Evolutionary conservation across 2,113 vertebrate species (phyloP).

Genomic region (Saiga tatarica): DNA sequence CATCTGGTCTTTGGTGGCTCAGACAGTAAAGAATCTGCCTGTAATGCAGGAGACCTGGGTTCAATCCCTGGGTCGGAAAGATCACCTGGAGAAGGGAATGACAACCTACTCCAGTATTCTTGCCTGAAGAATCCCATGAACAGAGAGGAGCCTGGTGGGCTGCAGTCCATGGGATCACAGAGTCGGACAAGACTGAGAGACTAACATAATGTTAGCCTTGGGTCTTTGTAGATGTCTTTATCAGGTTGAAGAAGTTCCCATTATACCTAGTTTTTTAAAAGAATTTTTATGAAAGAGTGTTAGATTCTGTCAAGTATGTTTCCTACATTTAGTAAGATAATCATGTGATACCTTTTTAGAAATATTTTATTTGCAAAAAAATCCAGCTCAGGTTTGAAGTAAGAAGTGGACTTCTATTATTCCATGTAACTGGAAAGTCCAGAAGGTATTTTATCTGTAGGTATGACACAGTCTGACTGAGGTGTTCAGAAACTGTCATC

Average conservation of each 20-base stretch:
- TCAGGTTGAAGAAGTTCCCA: not conserved
- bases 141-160: not conserved
- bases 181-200: not conserved
- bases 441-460: not conserved
- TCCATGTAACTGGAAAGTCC: not conserved
- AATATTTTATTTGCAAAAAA: slow-evolving; percentile 16
- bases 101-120: not conserved
- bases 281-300: not conserved
- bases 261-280: not conserved
- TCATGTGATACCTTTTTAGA: not conserved
- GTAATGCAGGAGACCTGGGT: not conserved
- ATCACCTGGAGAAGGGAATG: not conserved
- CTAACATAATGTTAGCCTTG: not conserved
- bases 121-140: not conserved
- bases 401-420: not conserved
- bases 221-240: not conserved
- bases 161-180: not conserved
- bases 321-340: not conserved
- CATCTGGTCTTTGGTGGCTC: not conserved
- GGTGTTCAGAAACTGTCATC: not conserved
- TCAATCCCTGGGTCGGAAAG: not conserved
- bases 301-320: not conserved
- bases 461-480: not conserved
- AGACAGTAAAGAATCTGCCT: not conserved
- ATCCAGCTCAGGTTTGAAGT: not conserved